Percentiles rank a stretch among this genome's conserved stretches.
phyloP scores from a whole-genome alignment of 1,140 invertebrate genomes.

The Bradysia coprophila region DNA sequence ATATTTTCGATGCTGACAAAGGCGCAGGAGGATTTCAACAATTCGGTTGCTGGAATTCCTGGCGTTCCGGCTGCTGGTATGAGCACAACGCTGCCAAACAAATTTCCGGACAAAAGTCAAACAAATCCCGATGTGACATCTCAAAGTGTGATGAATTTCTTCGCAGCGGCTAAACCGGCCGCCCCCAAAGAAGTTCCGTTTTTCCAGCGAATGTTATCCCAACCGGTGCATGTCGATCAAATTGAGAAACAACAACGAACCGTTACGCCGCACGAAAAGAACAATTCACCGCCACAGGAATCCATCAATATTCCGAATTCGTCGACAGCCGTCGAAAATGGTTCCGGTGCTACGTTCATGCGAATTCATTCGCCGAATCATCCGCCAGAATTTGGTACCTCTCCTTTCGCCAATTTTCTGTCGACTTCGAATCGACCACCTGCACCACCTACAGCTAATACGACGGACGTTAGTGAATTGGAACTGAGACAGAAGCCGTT shows the following conservation, averaged over 20 bases:
- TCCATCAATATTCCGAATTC: constrained; percentile 21
- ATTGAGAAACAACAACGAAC: constrained; percentile 35
- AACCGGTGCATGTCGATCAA: constrained; percentile 67
- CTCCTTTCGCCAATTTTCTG: constrained; percentile 28
- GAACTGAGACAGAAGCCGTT: constrained; percentile 7
- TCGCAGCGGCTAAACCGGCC: constrained; percentile 53
- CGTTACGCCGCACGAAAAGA: constrained; percentile 22
- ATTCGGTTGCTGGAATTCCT: constrained; percentile 7
- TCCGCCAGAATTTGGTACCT: constrained; percentile 8
- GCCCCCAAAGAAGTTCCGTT: constrained; percentile 25
- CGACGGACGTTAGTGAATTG: background rate
- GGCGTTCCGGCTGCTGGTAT: constrained; percentile 8
- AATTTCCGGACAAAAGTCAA: constrained; percentile 14
- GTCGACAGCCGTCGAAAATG: constrained; percentile 25
- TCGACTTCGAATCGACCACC: constrained; percentile 9
- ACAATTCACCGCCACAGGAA: too few species aligned
- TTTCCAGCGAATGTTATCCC: constrained; percentile 31
- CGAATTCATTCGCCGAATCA: constrained; percentile 24
- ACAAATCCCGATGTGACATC: constrained; percentile 29
- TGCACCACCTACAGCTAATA: background rate
- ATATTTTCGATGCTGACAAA: constrained; percentile 79
- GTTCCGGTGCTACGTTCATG: constrained; percentile 29
- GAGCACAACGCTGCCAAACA: constrained; percentile 9
- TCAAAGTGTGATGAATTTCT: constrained; percentile 69
- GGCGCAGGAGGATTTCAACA: constrained; percentile 66